A percentile compares a stretch with the other conserved stretches of the same genome.
phyloP scores from a whole-genome alignment of 2,797 vertebrate genomes.

The Sebastes hubbsi region DNA sequence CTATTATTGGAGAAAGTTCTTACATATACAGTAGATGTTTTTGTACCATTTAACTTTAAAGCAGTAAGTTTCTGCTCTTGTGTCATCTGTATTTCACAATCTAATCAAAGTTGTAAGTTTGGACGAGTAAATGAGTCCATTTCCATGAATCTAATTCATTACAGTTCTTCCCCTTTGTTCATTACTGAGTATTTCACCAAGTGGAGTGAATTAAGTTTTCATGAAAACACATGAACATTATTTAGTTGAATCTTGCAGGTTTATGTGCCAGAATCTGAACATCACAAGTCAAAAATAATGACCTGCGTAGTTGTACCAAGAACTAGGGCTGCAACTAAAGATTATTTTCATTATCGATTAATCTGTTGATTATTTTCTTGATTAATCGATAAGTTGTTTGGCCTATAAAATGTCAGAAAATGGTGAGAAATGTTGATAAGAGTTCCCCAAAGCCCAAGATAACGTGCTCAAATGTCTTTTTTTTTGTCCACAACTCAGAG shows the following conservation, averaged over 20 bases:
- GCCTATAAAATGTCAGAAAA: too few relatives aligned
- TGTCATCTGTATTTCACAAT: slow-evolving; percentile 32
- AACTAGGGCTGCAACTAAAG: too few relatives aligned
- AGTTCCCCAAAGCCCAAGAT: too few relatives aligned
- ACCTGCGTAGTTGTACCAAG: background rate
- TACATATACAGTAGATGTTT: background rate
- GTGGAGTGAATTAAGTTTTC: slow-evolving; percentile 44
- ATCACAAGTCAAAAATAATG: background rate
- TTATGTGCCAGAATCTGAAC: slow-evolving; percentile 6
- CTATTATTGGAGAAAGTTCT: background rate
- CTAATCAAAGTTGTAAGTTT: slow-evolving; percentile 23
- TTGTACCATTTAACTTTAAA: background rate
- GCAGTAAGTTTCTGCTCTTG: background rate
- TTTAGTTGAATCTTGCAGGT: background rate
- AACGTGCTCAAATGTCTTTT: too few relatives aligned
- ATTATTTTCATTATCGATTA: too few relatives aligned
- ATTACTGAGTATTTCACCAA: slow-evolving; percentile 16
- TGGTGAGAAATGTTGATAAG: too few relatives aligned
- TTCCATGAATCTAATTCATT: slow-evolving; percentile 39
- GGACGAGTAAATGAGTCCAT: slow-evolving; percentile 21
- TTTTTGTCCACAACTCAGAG: too few relatives aligned
- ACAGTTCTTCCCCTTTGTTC: slow-evolving; percentile 8
- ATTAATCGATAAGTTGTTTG: too few relatives aligned
- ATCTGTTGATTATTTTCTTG: too few relatives aligned
- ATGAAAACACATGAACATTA: slow-evolving; percentile 47